A percentile compares a stretch with the other conserved stretches of the same genome.
These are phyloP conservation scores for Yponomeuta evonymella DNA, from an alignment of 2,888 invertebrate species.

Conservation along the genomic window DNA sequence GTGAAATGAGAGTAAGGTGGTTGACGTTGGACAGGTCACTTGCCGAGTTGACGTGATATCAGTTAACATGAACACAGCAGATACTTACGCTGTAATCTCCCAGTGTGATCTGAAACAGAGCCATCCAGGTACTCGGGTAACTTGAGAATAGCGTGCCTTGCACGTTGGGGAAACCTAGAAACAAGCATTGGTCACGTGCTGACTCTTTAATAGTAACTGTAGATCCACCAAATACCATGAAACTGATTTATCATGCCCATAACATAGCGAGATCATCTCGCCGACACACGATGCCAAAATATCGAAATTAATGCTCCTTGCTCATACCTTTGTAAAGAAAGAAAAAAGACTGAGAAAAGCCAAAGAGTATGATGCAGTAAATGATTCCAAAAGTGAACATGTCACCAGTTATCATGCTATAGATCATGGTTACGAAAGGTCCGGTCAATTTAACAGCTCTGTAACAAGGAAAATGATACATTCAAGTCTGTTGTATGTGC, in stretches of 20 bases:
- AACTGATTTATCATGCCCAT: no score
- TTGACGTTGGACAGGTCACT: no score
- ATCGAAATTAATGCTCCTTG: not conserved
- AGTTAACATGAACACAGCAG: not conserved
- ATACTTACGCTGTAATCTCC: slow-evolving; percentile 96
- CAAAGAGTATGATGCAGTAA: slow-evolving; percentile 94
- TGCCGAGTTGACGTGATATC: no score
- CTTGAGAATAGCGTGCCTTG: slow-evolving; percentile 88
- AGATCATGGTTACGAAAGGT: slow-evolving; percentile 99
- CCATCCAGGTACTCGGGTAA: slow-evolving; percentile 97
- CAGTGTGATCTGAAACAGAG: slow-evolving; percentile 96
- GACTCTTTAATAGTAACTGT: no score
- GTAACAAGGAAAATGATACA: slow-evolving; percentile 26
- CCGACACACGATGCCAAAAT: not conserved
- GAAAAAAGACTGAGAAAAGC: slow-evolving; percentile 96
- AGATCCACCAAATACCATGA: no score
- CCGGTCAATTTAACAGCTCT: slow-evolving; percentile 96
- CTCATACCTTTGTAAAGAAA: slow-evolving; percentile 90
- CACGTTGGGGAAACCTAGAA: slow-evolving; percentile 84
- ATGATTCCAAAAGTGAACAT: slow-evolving; percentile 99
- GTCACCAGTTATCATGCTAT: slow-evolving; percentile 99
- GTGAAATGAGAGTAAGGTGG: no score
- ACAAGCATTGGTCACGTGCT: not conserved
- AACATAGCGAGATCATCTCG: no score
- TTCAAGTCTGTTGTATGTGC: not conserved